Base-by-base conservation (phyloP, 2,888 invertebrate genomes). In the Dexiosoma caninum region DNA sequence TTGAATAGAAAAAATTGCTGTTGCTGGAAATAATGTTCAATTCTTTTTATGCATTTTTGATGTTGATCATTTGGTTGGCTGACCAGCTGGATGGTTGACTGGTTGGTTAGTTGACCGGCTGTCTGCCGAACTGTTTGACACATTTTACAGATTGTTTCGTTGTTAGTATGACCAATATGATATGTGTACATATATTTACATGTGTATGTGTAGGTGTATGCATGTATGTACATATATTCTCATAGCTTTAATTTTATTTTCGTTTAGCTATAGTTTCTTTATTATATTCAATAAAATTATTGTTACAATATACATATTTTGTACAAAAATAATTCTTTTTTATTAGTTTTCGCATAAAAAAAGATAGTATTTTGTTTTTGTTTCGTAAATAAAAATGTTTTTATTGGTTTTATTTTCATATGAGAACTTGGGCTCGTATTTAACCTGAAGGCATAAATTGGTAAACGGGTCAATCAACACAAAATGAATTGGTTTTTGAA, bases 281-380 rank as follows among this genome's bases (percentile, higher is more conserved):
- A 62, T 44, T 70, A 55, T 67, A 30, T 62, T 53, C 69, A 69
- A 70, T 70, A 37, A 69, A 69, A 76, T 70, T 70, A 62, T 77
- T 23, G 14, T 49, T n/a, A n/a, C n/a, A n/a, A n/a, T n/a, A n/a
- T n/a, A n/a, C n/a, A n/a, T n/a, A n/a, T n/a, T n/a, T n/a, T 32
- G n/a, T 35, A 40, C 27, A 27, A 14, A 42, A 44, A 62, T 21
- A 57, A 10, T 2, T 14, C 10, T 40, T 55, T 55, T 72, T 59
- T 59, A 42, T 40, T 60, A 62, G 51, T 23, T 42, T 46, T 74
- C 9, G 21, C 51, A 66, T 57, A 57, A 57, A 57, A n/a, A 5
- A 46, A 21, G 2, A 35, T 9, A 40, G 1, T 14, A n/a, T 55
- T 44, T 16, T 7, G 0, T 37, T 49, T 37, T 6, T 27, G 27